phyloP scores from a whole-genome alignment of 64 coral and sea anemone genomes.

The Exaiptasia diaphana region DNA sequence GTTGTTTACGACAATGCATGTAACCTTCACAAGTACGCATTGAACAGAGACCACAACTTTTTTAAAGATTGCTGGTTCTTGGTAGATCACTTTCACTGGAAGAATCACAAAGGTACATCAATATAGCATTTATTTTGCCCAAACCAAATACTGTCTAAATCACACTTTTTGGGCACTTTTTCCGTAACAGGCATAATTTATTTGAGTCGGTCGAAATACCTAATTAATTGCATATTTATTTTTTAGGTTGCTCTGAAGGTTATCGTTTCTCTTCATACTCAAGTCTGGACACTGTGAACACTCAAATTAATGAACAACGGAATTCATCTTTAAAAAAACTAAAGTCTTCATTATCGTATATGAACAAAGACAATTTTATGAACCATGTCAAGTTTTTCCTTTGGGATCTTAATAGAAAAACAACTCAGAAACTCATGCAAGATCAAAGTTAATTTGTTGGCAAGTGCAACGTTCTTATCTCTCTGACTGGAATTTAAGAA shows the following conservation, averaged over 20 bases:
- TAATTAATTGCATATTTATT: background rate
- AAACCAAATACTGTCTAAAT: background rate
- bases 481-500: too few relatives aligned
- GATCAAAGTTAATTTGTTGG: too few relatives aligned
- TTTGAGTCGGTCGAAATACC: background rate
- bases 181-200: too few relatives aligned
- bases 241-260: background rate
- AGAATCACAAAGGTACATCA: constrained; percentile 11
- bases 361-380: constrained; percentile 20
- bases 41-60: constrained; percentile 1
- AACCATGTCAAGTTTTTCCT: constrained; percentile 21
- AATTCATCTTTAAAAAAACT: constrained; percentile 16
- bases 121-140: background rate
- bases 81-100: constrained; percentile 32
- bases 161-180: too few relatives aligned
- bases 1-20: constrained; percentile 28
- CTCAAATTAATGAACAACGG: constrained; percentile 8
- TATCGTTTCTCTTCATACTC: constrained; percentile 21
- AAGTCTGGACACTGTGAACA: background rate
- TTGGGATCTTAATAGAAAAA: constrained; percentile 14
- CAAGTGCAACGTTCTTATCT: too few relatives aligned
- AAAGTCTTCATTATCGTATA: constrained; percentile 16
- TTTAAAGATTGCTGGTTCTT: background rate
- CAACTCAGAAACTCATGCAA: background rate
- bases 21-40: background rate